These are phyloP conservation scores for Margaritifera margaritifera DNA, from an alignment of 2,888 invertebrate genomes.

Conservation along the genomic window DNA sequence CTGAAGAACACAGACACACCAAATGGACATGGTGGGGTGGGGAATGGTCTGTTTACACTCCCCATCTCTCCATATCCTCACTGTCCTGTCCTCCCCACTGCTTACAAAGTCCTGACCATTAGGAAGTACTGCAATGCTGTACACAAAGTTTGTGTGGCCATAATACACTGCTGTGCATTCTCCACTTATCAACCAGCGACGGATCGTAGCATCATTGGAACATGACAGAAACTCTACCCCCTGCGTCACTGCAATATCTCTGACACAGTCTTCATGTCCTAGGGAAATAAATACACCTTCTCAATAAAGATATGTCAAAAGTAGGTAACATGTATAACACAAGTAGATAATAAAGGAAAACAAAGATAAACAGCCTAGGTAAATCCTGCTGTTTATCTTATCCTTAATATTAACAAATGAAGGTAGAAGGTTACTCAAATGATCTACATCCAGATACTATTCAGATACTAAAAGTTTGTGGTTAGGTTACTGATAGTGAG, in stretches of 20 bases:
- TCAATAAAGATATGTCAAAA: not conserved
- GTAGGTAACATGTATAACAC: too few species aligned
- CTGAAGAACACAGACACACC: constrained; percentile 85
- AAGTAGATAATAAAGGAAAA: too few species aligned
- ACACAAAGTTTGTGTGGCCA: constrained; percentile 92
- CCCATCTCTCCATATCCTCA: constrained; percentile 83
- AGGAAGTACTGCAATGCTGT: constrained; percentile 75
- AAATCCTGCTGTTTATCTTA: too few species aligned
- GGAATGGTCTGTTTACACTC: constrained; percentile 78
- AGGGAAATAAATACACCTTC: constrained; percentile 42
- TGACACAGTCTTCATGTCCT: constrained; percentile 95
- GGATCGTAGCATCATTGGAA: constrained; percentile 92
- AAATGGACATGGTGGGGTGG: constrained; percentile 90
- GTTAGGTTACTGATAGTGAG: too few species aligned
- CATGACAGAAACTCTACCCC: constrained; percentile 85
- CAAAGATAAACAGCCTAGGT: too few species aligned
- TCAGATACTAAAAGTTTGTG: too few species aligned
- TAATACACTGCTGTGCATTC: constrained; percentile 79
- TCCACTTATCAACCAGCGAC: constrained; percentile 86
- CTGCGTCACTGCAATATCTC: constrained; percentile 83
- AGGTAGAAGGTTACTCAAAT: too few species aligned
- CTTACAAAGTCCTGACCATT: constrained; percentile 82
- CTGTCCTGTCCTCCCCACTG: constrained; percentile 90
- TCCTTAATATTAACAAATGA: too few species aligned
- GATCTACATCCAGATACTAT: too few species aligned